Conservation (phyloP, 2,113 vertebrate species). For the Erinaceus europaeus region DNA sequence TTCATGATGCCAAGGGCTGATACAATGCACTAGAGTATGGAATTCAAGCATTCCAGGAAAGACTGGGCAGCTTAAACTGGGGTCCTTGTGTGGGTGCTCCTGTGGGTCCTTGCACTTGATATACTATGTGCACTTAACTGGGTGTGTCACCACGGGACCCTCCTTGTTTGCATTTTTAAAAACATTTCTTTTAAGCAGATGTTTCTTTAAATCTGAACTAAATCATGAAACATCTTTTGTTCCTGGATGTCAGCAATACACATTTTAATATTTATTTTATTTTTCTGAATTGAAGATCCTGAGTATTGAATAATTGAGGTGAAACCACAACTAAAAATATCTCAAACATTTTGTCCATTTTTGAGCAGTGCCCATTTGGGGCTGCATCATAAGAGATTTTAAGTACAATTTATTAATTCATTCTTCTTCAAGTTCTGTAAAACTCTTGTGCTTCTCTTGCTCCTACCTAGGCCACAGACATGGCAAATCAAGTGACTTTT, state of each 20-base stretch:
- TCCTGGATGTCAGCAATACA: not conserved
- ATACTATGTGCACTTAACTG: too few relatives aligned
- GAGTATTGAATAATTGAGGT: not conserved
- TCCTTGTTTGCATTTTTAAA: not conserved
- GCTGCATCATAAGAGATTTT: not conserved
- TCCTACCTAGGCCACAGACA: too few relatives aligned
- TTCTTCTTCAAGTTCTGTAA: too few relatives aligned
- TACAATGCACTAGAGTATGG: not conserved
- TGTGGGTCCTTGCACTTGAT: too few relatives aligned
- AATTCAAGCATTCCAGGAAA: not conserved
- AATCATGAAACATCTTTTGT: not conserved
- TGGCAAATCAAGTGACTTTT: too few relatives aligned
- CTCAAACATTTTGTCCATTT: not conserved
- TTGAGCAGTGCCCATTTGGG: not conserved
- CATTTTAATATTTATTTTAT: not conserved
- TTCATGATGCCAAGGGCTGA: not conserved
- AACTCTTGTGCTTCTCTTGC: too few relatives aligned
- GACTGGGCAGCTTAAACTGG: accelerated
- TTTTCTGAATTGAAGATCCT: not conserved
- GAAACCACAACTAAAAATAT: not conserved
- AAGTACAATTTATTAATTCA: not conserved
- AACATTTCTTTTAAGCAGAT: not conserved
- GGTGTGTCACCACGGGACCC: too few relatives aligned
- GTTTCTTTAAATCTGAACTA: not conserved
- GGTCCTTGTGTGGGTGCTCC: too few relatives aligned